Base-by-base conservation (phyloP, 92 coral and sea anemone species). In the Pocillopora meandrina region DNA sequence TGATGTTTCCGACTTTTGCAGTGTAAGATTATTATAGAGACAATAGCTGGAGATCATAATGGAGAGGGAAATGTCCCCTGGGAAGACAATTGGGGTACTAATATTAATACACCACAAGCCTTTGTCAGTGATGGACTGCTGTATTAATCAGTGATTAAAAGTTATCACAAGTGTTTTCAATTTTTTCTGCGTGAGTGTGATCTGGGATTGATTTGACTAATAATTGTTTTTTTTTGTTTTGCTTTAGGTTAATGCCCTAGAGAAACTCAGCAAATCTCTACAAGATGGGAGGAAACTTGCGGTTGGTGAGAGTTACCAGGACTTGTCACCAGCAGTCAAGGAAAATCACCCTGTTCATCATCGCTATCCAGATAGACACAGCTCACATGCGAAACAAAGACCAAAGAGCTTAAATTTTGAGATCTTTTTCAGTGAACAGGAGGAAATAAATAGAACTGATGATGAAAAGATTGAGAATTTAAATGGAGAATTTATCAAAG, bases 361-460 rank as follows among this genome's bases (percentile, higher is more conserved):
- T 62, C 81, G 34, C 26, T 65, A 49, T 59, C 56, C 52, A 66
- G 87, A 57, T 67, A 80, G 56, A 56, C 76, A 23, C 33, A 0
- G 47, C 2, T 55, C 86, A 4, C 77, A 64, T 33, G 5, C 80
- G 3, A 85, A 71, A 47, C 90, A 88, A 23, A 82, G 92, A 55
- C 95, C 88, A 5, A 91, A 86, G 91, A 91, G 95, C 56, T 75
- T 91, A 42, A 91, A 91, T 82, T 91, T 91, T 68, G 95, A 91
- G 60, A 78, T 89, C 19, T 75, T 78, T 12, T 56, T 82, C 55
- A 77, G 82, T 49, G 79, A 74, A 15, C 61, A 82, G 35, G 86
- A 57, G 5, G 82, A 88, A 35, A 42, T 42, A 3, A 69, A 81
- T 72, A 69, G 71, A 77, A 84, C 88, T 56, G 88, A 84, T 67